phyloP scores from a whole-genome alignment of 2,888 invertebrate species.

The Tipula unca region DNA sequence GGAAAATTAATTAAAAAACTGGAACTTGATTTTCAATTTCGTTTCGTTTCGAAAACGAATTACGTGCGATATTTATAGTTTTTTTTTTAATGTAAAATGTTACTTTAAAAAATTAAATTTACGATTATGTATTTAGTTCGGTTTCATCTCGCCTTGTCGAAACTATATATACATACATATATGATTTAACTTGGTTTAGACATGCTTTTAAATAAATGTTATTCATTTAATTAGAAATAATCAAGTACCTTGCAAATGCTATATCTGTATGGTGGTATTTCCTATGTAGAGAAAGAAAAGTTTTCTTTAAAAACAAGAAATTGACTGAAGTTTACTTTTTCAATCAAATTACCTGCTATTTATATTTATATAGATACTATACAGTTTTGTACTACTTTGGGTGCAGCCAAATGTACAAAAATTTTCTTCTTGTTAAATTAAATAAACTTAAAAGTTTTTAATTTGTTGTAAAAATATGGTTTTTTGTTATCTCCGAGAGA shows the following conservation, averaged over 20 bases:
- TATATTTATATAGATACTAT: no score
- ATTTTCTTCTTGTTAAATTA: not conserved
- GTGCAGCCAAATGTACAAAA: not conserved
- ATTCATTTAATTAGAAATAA: not conserved
- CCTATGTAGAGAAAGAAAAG: not conserved
- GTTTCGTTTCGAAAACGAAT: not conserved
- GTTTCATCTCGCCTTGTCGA: not conserved
- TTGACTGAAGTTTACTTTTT: not conserved
- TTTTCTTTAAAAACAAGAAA: not conserved
- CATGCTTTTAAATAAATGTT: no score
- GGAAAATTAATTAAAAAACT: not conserved
- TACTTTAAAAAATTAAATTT: not conserved
- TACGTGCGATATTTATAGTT: not conserved
- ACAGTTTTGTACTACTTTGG: not conserved
- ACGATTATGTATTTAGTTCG: no score
- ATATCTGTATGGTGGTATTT: not conserved
- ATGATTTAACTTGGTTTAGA: no score
- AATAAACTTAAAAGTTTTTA: not conserved
- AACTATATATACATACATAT: not conserved
- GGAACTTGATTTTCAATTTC: not conserved
- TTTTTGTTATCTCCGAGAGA: no score
- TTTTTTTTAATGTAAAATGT: no score
- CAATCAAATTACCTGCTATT: not conserved
- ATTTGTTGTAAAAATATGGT: not conserved
- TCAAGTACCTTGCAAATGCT: not conserved